A percentile compares a stretch with the other conserved stretches of the same genome.
Conservation (phyloP, 2,888 invertebrate species). For the Pimpla rufipes region DNA sequence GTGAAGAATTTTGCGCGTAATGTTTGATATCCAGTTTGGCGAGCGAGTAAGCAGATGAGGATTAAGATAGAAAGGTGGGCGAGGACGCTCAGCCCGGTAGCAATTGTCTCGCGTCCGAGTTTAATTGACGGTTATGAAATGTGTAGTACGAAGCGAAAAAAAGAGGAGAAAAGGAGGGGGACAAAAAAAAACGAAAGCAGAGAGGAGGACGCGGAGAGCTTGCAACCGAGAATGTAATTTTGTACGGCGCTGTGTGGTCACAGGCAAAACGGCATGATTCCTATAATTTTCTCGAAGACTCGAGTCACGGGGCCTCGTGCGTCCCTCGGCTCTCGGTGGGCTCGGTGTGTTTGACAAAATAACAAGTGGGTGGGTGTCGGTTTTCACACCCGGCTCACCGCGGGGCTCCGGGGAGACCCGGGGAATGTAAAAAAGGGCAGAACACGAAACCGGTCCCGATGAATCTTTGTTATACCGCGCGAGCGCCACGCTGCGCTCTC, state of each 20-base stretch:
- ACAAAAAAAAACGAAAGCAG: background rate
- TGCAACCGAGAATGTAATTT: conserved; percentile 77
- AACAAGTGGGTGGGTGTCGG: conserved; percentile 85
- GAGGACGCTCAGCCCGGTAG: conserved; percentile 61
- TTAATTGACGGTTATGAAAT: conserved; percentile 78
- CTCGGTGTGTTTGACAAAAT: conserved; percentile 82
- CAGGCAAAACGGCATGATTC: conserved; percentile 75
- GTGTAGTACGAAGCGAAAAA: conserved; percentile 54
- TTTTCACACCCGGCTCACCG: conserved; percentile 84
- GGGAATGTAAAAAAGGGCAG: conserved; percentile 82
- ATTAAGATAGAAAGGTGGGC: conserved; percentile 33
- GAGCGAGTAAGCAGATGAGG: background rate
- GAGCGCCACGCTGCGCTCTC: conserved; percentile 66
- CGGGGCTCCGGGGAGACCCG: conserved; percentile 79
- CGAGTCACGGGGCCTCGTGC: conserved; percentile 39
- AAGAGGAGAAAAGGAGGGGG: background rate
- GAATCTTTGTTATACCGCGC: conserved; percentile 82
- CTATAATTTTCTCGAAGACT: conserved; percentile 79
- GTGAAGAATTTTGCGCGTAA: background rate
- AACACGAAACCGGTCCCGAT: conserved; percentile 84
- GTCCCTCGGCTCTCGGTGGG: conserved; percentile 32
- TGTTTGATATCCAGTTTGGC: background rate
- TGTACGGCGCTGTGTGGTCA: conserved; percentile 67
- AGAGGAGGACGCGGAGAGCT: conserved; percentile 6
- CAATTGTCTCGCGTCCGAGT: conserved; percentile 73